Base-by-base conservation (phyloP, 1,140 invertebrate species). In the Drosophila mayri region DNA sequence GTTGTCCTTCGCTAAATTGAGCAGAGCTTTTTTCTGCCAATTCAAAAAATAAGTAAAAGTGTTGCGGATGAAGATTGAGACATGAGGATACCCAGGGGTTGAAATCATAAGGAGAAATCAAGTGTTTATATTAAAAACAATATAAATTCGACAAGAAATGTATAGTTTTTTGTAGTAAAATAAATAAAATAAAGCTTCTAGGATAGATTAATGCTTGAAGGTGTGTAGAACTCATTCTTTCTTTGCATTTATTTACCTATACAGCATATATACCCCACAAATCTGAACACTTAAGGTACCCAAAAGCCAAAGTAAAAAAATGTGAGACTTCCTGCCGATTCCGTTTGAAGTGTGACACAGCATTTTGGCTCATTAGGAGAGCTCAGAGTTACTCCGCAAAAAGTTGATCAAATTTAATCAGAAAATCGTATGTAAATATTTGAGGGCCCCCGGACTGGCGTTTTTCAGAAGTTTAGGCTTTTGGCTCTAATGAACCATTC, bases 401-500 rank as follows among this genome's bases (percentile, higher is more conserved):
- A 73, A 73, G 70, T 73, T 73, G 44, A 37, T 70, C 54, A 73
- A 73, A 73, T 73, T 72, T 60, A 73, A 72, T 72, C 70, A 72
- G 54, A 18, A 59, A 70, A 71, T 72, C 70, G 30, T 49, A 73
- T 73, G 70, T 73, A 73, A 73, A 73, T 73, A 59, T 73, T 72
- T 72, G 67, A 46, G 20, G 35, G 18, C 28, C 22, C 22, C 52
- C n/a, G 20, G 58, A 61, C 55, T 40, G 60, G 12, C 60, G 25
- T 54, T 63, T 55, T 55, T 55, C 52, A 55, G 20, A 70, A 70
- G 63, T 70, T 67, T 70, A 67, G 66, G 66, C 66, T 44, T 72
- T 68, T 43, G 77, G 60, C 64, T 85, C 81, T 81, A 88, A 88
- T 88, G 85, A 88, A 90, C 40, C 77, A 76, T 83, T 86, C 64